phyloP scores from a whole-genome alignment of 2,113 vertebrate species.

The Pollachius pollachius region DNA sequence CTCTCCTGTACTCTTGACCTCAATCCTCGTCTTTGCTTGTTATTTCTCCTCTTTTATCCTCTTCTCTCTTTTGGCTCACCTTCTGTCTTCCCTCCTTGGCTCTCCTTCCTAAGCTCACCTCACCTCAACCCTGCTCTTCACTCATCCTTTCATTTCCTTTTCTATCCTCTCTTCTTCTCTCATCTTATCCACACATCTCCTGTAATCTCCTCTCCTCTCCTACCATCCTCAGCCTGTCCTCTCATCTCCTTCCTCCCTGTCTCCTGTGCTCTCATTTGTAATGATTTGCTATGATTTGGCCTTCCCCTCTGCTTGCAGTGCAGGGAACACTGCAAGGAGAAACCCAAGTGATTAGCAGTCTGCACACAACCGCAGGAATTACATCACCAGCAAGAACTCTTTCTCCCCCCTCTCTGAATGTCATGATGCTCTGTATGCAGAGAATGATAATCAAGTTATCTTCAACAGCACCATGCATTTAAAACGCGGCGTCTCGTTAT shows the following conservation, averaged over 20 bases:
- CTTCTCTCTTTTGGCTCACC: neutral
- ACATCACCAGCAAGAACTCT: constrained; percentile 12
- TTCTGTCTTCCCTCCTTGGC: neutral
- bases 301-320: constrained; percentile 1
- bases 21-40: neutral
- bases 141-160: neutral
- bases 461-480: constrained; percentile 42
- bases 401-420: neutral
- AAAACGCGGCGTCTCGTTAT: constrained; percentile 49
- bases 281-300: neutral
- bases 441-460: constrained; percentile 30
- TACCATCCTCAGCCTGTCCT: neutral
- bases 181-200: neutral
- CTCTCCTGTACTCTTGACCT: neutral
- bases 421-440: constrained; percentile 12
- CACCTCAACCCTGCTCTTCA: constrained; percentile 6
- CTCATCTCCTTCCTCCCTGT: neutral
- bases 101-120: neutral
- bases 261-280: neutral
- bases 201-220: neutral
- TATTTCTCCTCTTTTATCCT: neutral
- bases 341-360: constrained; percentile 28
- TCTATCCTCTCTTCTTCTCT: neutral
- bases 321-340: constrained; percentile 17
- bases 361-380: neutral